A percentile compares a stretch with the other conserved stretches of the same genome.
phyloP scores from a whole-genome alignment of 2,888 invertebrate genomes.

The Globia sparganii region DNA sequence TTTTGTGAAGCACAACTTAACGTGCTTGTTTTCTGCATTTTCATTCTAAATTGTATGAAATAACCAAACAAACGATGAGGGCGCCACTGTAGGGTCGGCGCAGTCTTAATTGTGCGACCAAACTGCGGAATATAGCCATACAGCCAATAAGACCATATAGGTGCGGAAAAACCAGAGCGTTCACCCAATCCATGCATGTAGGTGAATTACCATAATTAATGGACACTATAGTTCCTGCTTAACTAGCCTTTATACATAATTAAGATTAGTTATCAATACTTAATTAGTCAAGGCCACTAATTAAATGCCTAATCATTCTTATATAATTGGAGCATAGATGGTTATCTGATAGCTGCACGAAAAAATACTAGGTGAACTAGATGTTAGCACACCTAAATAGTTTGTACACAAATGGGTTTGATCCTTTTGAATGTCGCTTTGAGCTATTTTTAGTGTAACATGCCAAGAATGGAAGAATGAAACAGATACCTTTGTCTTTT shows the following conservation, averaged over 20 bases:
- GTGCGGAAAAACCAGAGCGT: slow-evolving; percentile 43
- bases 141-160: slow-evolving; percentile 6
- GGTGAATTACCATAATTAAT: slow-evolving; percentile 49
- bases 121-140: slow-evolving; percentile 23
- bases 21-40: no score
- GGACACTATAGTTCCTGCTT: slow-evolving; percentile 58
- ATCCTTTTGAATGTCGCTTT: slow-evolving; percentile 24
- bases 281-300: slow-evolving; percentile 51
- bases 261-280: slow-evolving; percentile 25
- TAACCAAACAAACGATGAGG: no score
- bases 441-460: slow-evolving; percentile 22
- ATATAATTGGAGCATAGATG: slow-evolving; percentile 33
- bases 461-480: slow-evolving; percentile 31
- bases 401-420: slow-evolving; percentile 36
- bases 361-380: slow-evolving; percentile 9
- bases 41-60: no score
- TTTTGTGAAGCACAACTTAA: no score
- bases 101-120: background rate
- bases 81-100: no score
- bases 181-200: slow-evolving; percentile 32
- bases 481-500: background rate
- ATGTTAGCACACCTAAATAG: slow-evolving; percentile 31
- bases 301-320: slow-evolving; percentile 35
- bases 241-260: slow-evolving; percentile 43
- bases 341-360: slow-evolving; percentile 26